Evolutionary conservation across 2,888 invertebrate genomes (phyloP).

Genomic region (Archips crataeganus): DNA sequence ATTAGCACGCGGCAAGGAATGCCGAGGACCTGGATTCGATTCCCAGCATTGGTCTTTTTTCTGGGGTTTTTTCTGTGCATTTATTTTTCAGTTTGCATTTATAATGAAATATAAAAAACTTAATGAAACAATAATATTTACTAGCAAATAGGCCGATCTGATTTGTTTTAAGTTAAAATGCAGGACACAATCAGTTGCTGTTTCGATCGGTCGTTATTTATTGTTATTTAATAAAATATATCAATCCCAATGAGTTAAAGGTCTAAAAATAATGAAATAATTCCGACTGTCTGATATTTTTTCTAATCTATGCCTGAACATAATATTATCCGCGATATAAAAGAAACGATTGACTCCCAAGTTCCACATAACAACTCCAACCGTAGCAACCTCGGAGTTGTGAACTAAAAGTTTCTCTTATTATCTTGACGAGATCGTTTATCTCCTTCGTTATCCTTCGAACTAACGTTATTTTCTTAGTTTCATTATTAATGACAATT

Average conservation of each 20-base stretch:
- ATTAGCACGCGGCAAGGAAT: no score
- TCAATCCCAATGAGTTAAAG: not conserved
- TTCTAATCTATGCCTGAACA: constrained; percentile 14
- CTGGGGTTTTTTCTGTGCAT: no score
- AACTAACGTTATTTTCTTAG: constrained; percentile 28
- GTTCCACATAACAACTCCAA: constrained; percentile 32
- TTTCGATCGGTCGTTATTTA: no score
- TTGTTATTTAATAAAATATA: no score
- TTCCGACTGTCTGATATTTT: constrained; percentile 3
- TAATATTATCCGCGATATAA: constrained; percentile 21
- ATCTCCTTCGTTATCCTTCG: constrained; percentile 22
- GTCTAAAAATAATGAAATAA: not conserved
- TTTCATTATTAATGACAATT: constrained; percentile 13
- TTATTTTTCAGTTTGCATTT: no score
- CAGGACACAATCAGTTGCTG: no score
- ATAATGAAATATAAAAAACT: no score
- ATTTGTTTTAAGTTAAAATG: no score
- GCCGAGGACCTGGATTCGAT: no score
- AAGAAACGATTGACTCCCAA: constrained; percentile 32
- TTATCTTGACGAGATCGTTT: constrained; percentile 33
- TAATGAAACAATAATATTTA: no score
- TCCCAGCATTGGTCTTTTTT: no score
- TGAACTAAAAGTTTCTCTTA: constrained; percentile 30
- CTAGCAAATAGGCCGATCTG: no score
- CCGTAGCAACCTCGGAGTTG: constrained; percentile 21